Evolutionary conservation across 2,113 vertebrate species (phyloP).

Genomic region (Microcebus tavaratra): DNA sequence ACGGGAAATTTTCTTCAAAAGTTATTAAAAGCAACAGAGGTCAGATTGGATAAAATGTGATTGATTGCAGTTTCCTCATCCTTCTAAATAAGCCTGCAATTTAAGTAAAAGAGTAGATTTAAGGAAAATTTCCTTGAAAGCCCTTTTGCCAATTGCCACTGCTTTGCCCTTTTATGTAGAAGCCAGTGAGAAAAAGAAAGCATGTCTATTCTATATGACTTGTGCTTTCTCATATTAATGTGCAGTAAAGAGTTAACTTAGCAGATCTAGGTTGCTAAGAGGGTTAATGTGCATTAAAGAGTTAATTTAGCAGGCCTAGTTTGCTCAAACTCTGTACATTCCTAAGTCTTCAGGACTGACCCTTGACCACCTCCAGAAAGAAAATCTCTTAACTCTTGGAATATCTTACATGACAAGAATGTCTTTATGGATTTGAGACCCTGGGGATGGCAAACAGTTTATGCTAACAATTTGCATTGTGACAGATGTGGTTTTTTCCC

Average conservation of each 20-base stretch:
- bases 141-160: not conserved
- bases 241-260: not conserved
- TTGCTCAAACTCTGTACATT: not conserved
- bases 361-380: not conserved
- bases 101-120: not conserved
- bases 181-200: not conserved
- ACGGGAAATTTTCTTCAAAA: not conserved
- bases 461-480: not conserved
- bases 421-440: not conserved
- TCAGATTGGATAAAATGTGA: not conserved
- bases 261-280: not conserved
- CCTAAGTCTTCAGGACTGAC: not conserved
- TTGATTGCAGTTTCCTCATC: not conserved
- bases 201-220: not conserved
- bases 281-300: not conserved
- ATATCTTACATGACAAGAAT: not conserved
- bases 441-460: not conserved
- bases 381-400: not conserved
- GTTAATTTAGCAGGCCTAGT: not conserved
- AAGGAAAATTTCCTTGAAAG: not conserved
- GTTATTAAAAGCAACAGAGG: not conserved
- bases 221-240: not conserved
- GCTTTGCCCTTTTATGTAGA: not conserved
- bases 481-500: not conserved
- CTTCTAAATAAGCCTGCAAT: not conserved